Base-by-base conservation (phyloP, 2,113 vertebrate species). In the Chaetodon trifascialis region DNA sequence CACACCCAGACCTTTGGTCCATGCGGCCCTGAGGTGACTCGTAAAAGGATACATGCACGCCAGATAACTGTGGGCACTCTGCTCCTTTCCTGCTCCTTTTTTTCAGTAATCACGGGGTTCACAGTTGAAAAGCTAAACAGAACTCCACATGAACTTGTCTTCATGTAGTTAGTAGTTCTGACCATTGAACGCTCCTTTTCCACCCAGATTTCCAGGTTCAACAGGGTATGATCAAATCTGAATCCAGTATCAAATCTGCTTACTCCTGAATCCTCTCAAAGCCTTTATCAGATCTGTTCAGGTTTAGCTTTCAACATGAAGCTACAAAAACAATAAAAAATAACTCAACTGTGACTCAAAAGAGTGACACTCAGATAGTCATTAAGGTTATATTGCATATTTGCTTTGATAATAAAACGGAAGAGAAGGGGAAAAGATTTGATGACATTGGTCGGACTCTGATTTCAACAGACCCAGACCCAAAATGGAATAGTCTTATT, bases 21-120 rank as follows among this genome's bases (percentile, higher is more conserved):
- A 52, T 78, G 68, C 75, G 72, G 83, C 87, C 84, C 81, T 51
- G 76, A 82, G 88, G 88, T 86, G 86, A 82, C 60, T 71, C 12
- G 83, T 84, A 81, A 86, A 85, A 83, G 11, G 63, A 67, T 84
- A 85, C 49, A 14, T 59, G 17, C 69, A 78, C 14, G n/a, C 21
- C 58, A 56, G 60, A 66, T 70, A 71, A 78, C 36, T 70, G 40
- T n/a, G 23, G 7, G 16, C 51, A 38, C 76, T 7, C 47, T 59
- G 2, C 2, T 68, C 1, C 11, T 10, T 65, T n/a, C n/a, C n/a
- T n/a, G n/a, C n/a, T n/a, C n/a, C n/a, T n/a, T n/a, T n/a, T 70
- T 74, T 79, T 11, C 46, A 49, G 40, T 5, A 16, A 34, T 1
- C 30, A n/a, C 21, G 9, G 36, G 62, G 23, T 71, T 63, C 46